phyloP scores from a whole-genome alignment of 2,888 invertebrate species.

The Rhagonycha fulva region DNA sequence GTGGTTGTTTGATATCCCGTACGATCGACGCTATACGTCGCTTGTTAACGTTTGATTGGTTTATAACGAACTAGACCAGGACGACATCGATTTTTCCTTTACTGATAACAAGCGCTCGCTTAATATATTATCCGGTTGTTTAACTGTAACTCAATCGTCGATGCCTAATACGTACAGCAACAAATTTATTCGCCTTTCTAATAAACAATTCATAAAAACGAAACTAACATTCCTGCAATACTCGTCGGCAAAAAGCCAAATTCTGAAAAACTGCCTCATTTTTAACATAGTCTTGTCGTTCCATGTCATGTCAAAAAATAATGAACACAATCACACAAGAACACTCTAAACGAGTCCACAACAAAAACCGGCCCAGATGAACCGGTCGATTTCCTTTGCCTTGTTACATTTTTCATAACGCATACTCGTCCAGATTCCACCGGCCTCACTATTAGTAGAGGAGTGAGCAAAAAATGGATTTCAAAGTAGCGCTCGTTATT shows the following conservation, averaged over 20 bases:
- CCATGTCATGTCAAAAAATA: constrained; percentile 29
- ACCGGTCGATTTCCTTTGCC: constrained; percentile 29
- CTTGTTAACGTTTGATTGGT: constrained; percentile 45
- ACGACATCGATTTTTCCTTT: constrained; percentile 32
- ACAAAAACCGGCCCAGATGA: constrained; percentile 26
- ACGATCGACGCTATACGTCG: constrained; percentile 41
- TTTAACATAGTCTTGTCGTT: constrained; percentile 27
- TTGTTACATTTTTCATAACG: constrained; percentile 54
- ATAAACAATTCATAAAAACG: not conserved
- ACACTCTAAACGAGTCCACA: constrained; percentile 21
- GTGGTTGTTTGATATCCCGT: constrained; percentile 45
- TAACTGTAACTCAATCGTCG: constrained; percentile 3
- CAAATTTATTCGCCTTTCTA: not conserved
- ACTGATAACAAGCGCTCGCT: constrained; percentile 30
- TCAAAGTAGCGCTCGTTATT: not conserved
- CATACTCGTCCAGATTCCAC: constrained; percentile 49
- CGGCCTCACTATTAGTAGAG: constrained; percentile 35
- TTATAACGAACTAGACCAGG: constrained; percentile 41
- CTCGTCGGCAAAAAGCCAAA: not conserved
- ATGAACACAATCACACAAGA: constrained; percentile 31
- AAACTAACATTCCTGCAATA: not conserved
- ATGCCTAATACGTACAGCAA: not conserved
- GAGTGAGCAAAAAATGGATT: not conserved
- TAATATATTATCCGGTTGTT: constrained; percentile 15
- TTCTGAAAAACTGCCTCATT: constrained; percentile 23